Percentiles rank a stretch among this genome's conserved stretches.
These are phyloP conservation scores for Lates calcarifer DNA, from an alignment of 2,113 vertebrate genomes.

Conservation along the genomic window DNA sequence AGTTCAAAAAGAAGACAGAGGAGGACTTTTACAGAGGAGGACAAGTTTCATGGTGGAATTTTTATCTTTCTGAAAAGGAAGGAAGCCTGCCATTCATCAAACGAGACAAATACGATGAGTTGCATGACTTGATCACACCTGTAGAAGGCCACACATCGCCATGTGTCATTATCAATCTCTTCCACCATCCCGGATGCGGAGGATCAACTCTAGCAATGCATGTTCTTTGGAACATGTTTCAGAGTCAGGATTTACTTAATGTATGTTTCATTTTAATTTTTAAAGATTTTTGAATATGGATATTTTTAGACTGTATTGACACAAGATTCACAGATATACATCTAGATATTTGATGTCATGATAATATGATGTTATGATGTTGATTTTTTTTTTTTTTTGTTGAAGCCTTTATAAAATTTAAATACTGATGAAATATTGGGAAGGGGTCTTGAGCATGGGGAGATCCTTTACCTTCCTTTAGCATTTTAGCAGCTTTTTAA, in stretches of 20 bases:
- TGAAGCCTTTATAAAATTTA: not conserved
- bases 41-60: slow-evolving; percentile 88
- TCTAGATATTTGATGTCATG: not conserved
- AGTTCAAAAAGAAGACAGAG: slow-evolving; percentile 79
- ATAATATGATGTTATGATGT: not conserved
- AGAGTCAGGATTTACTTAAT: not conserved
- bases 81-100: slow-evolving; percentile 83
- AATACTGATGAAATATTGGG: no score
- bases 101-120: slow-evolving; percentile 71
- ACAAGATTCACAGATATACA: not conserved
- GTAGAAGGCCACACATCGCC: not conserved
- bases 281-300: not conserved
- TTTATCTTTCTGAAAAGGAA: slow-evolving; percentile 84
- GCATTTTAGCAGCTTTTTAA: not conserved
- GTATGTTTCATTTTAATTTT: not conserved
- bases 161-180: slow-evolving; percentile 69
- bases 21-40: slow-evolving; percentile 87
- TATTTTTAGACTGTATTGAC: not conserved
- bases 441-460: not conserved
- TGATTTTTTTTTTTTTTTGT: not conserved
- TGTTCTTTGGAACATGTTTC: slow-evolving; percentile 63
- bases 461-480: no score
- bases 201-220: slow-evolving; percentile 72
- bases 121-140: slow-evolving; percentile 59
- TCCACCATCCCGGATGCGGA: slow-evolving; percentile 69